Evolutionary conservation across 2,888 invertebrate genomes (phyloP), one percentile per base, ranked within the genome.

Genomic region (Eurytoma adleriae): DNA sequence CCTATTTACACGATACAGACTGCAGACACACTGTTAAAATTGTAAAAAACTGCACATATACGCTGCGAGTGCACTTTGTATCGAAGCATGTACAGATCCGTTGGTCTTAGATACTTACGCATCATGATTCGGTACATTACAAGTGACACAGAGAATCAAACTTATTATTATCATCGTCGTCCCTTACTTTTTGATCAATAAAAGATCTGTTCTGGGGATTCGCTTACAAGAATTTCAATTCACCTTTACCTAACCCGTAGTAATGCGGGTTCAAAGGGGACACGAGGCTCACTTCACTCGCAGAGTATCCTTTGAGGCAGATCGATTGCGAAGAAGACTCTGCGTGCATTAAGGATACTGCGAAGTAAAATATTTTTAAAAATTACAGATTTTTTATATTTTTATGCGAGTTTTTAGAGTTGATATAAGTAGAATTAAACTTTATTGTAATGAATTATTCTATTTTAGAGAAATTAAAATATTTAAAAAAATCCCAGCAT

Each of bases 161-260:
- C 86, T 88, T 85, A 87, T 87, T 87, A 88, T 87, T 87, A 88
- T 88, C 86, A 88, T 88, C 87, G 83, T 88, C 86, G 79, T 82
- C 82, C 87, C 88, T 88, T 88, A 87, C 87, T 88, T 89, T 89
- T 87, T 73, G 86, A 88, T 87, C 86, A 88, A 88, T 87, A 88
- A 89, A 88, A 86, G 86, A 87, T 89, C 88, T 89, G 87, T 87
- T 89, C 52, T 89, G 88, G 88, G 88, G 89, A 89, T 86, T 85
- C 81, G 80, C 71, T 82, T 75, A 75, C 20, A 69, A 78, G 72
- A 78, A 76, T 75, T 78, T 81, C 71, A 68, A 71, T 72, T 78
- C 54, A 62, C 69, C 74, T 81, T 75, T 70, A 75, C 66, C 66
- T 61, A 75, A 78, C 54, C 30, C 59, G 68, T 72, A 61, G 18